Percentiles rank a stretch among this genome's conserved stretches.
Conservation (phyloP, 2,888 invertebrate species). For the Diogma glabrata region DNA sequence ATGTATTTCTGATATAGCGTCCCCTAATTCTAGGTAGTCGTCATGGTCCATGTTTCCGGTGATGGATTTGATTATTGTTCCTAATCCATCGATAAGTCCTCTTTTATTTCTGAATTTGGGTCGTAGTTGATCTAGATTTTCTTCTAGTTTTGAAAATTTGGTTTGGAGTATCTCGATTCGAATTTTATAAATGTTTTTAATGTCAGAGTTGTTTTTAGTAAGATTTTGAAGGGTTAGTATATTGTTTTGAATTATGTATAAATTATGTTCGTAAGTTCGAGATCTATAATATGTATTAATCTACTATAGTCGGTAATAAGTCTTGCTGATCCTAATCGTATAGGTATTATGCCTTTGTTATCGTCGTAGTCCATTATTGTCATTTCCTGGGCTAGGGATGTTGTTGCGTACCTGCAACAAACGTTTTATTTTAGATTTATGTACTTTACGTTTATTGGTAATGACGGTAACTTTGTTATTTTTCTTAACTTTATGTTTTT, state of each 20-base stretch:
- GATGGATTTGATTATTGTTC: background rate
- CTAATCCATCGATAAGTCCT: background rate
- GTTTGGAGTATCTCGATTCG: too few species aligned
- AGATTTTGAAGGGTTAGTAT: background rate
- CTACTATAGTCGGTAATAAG: background rate
- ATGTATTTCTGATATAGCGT: background rate
- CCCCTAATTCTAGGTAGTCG: background rate
- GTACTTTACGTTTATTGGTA: background rate
- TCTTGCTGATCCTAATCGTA: background rate
- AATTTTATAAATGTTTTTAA: too few species aligned
- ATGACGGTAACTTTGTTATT: background rate
- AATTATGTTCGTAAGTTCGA: background rate
- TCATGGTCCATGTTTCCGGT: background rate
- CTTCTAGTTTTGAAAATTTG: background rate
- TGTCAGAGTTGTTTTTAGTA: background rate
- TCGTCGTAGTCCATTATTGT: background rate
- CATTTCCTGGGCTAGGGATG: too few species aligned
- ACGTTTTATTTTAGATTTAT: conserved; percentile 1
- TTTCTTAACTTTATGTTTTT: too few species aligned
- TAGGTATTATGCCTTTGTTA: background rate
- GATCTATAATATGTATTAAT: background rate
- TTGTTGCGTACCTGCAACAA: too few species aligned
- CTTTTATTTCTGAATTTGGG: background rate
- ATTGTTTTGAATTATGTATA: background rate
- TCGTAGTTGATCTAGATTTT: background rate